Conservation (phyloP, 2,888 invertebrate species). For the Eupithecia tripunctaria region DNA sequence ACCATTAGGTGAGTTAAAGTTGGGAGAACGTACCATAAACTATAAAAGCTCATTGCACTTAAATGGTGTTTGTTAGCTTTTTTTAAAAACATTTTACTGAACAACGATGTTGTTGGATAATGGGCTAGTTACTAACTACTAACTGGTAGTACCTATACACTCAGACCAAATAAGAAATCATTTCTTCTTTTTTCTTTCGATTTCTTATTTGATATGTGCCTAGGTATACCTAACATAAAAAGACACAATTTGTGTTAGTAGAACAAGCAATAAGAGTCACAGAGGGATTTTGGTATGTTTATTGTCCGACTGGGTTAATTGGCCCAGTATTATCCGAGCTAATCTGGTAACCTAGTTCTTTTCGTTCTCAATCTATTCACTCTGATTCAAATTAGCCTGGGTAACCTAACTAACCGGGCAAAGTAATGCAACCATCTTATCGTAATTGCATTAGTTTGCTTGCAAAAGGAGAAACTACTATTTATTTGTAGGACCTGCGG, state of each 20-base stretch:
- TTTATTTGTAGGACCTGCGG: background rate
- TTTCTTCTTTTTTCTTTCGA: no score
- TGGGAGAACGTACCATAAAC: no score
- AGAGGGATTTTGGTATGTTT: background rate
- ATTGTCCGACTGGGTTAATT: background rate
- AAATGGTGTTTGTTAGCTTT: background rate
- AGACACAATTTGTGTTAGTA: background rate
- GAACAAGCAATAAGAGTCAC: background rate
- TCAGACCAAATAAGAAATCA: no score
- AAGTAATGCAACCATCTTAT: no score
- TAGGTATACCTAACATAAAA: background rate
- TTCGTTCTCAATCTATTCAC: no score
- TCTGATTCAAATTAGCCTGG: background rate
- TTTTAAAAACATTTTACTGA: background rate
- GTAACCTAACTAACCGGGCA: background rate
- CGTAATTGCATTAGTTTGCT: no score
- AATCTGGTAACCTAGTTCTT: no score
- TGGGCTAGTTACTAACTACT: no score
- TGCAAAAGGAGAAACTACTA: background rate
- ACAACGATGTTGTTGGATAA: background rate
- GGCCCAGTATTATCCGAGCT: background rate
- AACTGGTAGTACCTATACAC: no score
- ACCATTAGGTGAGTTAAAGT: no score
- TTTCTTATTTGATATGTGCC: no score
- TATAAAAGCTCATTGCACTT: no score